phyloP scores from a whole-genome alignment of 2,113 vertebrate species.

The Menidia beryllina region DNA sequence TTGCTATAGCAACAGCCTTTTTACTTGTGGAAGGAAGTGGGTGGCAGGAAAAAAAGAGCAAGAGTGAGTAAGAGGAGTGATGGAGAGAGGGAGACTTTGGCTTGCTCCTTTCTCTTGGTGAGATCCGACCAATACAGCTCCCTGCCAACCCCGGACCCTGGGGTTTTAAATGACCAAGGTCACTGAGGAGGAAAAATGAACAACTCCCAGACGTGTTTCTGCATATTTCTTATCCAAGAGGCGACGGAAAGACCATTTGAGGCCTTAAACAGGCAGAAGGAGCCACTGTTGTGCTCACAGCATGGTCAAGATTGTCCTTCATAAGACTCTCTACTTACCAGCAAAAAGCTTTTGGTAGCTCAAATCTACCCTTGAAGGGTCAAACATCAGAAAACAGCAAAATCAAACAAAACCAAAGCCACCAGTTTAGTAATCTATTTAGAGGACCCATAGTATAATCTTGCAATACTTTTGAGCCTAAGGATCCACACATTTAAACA shows the following conservation, averaged over 20 bases:
- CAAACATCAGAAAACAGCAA: slow-evolving; percentile 1
- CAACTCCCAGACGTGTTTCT: slow-evolving; percentile 57
- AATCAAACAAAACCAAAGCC: background rate
- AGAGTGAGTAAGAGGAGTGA: slow-evolving; percentile 60
- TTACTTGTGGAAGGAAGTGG: slow-evolving; percentile 69
- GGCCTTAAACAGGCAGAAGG: slow-evolving; percentile 55
- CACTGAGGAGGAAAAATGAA: slow-evolving; percentile 66
- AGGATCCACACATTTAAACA: background rate
- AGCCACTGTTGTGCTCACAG: slow-evolving; percentile 33
- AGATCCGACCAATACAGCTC: slow-evolving; percentile 41
- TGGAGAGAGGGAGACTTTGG: slow-evolving; percentile 51
- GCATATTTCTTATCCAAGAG: slow-evolving; percentile 31
- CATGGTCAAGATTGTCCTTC: slow-evolving; percentile 34
- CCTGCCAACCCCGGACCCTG: slow-evolving; percentile 57
- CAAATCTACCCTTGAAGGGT: slow-evolving; percentile 60
- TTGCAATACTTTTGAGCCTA: background rate
- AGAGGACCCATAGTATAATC: too few species aligned
- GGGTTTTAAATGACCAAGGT: slow-evolving; percentile 69
- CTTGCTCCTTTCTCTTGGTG: slow-evolving; percentile 57
- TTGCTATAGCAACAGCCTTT: slow-evolving; percentile 79
- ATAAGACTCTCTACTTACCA: slow-evolving; percentile 14
- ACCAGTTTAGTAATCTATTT: background rate
- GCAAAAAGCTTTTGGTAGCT: slow-evolving; percentile 33
- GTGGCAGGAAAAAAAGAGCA: slow-evolving; percentile 59
- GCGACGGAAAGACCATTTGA: slow-evolving; percentile 30